These are phyloP conservation scores for Ondatra zibethicus DNA, from an alignment of 2,113 vertebrate genomes.

Conservation along the genomic window DNA sequence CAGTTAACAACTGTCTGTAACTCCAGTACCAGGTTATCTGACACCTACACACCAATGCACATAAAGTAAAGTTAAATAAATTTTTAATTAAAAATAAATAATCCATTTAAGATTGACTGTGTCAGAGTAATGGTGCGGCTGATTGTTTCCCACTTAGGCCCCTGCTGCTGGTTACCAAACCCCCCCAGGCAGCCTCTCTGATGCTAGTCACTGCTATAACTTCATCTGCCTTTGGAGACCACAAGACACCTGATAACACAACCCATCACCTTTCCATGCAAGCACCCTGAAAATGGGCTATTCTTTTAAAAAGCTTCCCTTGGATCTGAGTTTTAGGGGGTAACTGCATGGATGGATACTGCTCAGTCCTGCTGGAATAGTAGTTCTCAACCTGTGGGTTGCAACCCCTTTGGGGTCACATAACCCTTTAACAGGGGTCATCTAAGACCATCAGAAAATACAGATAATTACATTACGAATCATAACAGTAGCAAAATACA, in stretches of 20 bases:
- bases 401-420: neutral
- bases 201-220: neutral
- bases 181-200: neutral
- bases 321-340: slow-evolving; percentile 45
- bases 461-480: neutral
- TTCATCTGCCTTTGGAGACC: slow-evolving; percentile 11
- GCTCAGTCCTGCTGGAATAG: neutral
- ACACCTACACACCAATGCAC: too few relatives aligned
- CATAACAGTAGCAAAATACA: neutral
- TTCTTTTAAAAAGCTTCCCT: neutral
- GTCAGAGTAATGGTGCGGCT: neutral
- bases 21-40: too few relatives aligned
- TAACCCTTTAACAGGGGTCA: neutral
- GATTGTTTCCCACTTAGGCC: neutral
- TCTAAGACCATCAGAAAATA: neutral
- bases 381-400: neutral
- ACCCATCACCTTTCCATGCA: slow-evolving; percentile 42
- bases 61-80: too few relatives aligned
- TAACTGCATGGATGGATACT: slow-evolving; percentile 10
- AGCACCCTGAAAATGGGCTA: neutral
- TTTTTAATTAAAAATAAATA: too few relatives aligned
- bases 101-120: neutral
- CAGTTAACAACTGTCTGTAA: too few relatives aligned
- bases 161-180: neutral
- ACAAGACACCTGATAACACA: slow-evolving; percentile 24